Conservation (phyloP, 2,797 vertebrate genomes). For the Podargus strigoides region DNA sequence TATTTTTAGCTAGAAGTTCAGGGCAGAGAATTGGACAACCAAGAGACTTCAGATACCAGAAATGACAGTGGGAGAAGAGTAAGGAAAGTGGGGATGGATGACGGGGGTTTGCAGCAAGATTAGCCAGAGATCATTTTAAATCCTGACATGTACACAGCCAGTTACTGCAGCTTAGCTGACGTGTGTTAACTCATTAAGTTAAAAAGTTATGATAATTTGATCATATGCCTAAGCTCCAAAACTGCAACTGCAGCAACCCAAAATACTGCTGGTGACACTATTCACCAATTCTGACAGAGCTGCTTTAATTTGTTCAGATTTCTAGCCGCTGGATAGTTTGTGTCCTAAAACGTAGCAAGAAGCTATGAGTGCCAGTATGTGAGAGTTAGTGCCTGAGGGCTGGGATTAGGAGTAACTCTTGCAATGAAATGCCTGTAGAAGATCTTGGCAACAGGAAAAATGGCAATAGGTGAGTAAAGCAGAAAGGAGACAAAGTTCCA, state of each 20-base stretch:
- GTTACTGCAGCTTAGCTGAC: conserved; percentile 61
- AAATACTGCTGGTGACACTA: conserved; percentile 18
- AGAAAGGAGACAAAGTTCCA: neutral
- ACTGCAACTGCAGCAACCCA: conserved; percentile 46
- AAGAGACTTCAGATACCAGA: neutral
- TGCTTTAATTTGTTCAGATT: conserved; percentile 1
- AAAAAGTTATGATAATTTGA: conserved; percentile 68
- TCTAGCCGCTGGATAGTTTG: neutral
- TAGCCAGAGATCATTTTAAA: conserved; percentile 56
- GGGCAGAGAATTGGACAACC: neutral
- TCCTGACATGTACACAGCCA: conserved; percentile 67
- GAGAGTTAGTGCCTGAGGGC: neutral
- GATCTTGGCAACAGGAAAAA: neutral
- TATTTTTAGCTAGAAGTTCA: neutral
- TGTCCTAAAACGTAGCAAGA: neutral
- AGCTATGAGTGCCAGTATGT: neutral
- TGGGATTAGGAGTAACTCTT: neutral
- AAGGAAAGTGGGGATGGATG: neutral
- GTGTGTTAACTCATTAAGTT: conserved; percentile 66
- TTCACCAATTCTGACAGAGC: neutral
- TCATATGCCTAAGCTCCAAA: conserved; percentile 50
- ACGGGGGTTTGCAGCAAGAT: neutral
- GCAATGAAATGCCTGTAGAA: neutral
- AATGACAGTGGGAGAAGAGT: neutral
- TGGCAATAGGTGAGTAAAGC: neutral